A percentile compares a stretch with the other conserved stretches of the same genome.
Evolutionary conservation across 2,888 invertebrate genomes (phyloP).

Genomic region (Lepidocyrtinus sp.): DNA sequence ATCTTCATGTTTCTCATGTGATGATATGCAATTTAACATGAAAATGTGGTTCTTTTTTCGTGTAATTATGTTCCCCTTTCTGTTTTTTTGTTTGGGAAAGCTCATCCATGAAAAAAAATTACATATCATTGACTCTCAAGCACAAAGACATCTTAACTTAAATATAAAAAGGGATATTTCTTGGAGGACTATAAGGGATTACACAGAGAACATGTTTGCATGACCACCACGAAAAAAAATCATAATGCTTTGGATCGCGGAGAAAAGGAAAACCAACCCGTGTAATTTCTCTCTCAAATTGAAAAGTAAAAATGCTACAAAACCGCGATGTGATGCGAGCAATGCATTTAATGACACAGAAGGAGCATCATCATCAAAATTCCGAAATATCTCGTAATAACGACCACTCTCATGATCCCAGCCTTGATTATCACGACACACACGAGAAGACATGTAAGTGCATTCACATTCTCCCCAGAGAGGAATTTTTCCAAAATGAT

Average conservation of each 20-base stretch:
- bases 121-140: slow-evolving; percentile 32
- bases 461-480: background rate
- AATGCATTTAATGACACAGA: background rate
- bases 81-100: background rate
- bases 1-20: slow-evolving; percentile 1
- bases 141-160: background rate
- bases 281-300: background rate
- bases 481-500: background rate
- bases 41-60: slow-evolving; percentile 60
- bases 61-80: slow-evolving; percentile 46
- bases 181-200: too few relatives aligned
- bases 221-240: slow-evolving; percentile 21
- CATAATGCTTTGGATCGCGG: slow-evolving; percentile 16
- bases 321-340: background rate
- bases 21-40: slow-evolving; percentile 41
- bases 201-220: too few relatives aligned
- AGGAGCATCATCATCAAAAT: background rate
- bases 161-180: background rate
- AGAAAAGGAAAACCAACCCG: background rate
- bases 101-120: slow-evolving; percentile 51
- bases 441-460: background rate
- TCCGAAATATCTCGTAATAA: background rate
- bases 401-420: background rate
- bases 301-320: background rate
- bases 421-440: background rate